Evolutionary conservation across 2,113 vertebrate genomes (phyloP).

Genomic region (Neolamprologus toae): DNA sequence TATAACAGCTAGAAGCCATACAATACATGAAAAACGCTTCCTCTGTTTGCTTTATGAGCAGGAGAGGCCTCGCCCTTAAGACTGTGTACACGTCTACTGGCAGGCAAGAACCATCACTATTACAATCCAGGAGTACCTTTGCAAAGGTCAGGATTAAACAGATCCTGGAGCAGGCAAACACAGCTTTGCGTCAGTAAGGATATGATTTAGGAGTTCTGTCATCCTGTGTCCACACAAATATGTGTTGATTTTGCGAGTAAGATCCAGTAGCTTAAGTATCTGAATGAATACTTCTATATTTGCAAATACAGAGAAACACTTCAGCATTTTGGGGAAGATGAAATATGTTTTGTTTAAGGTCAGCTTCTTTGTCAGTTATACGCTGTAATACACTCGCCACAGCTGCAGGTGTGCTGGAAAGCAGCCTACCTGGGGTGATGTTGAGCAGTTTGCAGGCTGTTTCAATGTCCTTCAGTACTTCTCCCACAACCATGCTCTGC

Average conservation of each 20-base stretch:
- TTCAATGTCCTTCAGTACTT: slow-evolving; percentile 96
- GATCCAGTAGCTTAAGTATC: neutral
- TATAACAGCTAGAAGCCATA: slow-evolving; percentile 34
- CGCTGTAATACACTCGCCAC: neutral
- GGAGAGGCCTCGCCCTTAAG: slow-evolving; percentile 53
- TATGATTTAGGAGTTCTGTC: slow-evolving; percentile 35
- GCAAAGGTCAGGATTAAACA: slow-evolving; percentile 70
- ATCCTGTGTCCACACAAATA: neutral
- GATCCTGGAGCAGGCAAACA: slow-evolving; percentile 68
- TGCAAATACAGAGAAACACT: neutral
- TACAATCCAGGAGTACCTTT: slow-evolving; percentile 20
- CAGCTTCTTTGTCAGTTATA: neutral
- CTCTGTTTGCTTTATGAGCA: slow-evolving; percentile 46
- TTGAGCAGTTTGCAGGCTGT: slow-evolving; percentile 95
- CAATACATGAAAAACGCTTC: slow-evolving; percentile 4
- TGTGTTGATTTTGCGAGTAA: slow-evolving; percentile 34
- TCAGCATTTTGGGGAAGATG: neutral
- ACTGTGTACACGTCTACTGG: slow-evolving; percentile 55
- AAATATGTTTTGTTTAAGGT: neutral
- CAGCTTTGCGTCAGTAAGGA: slow-evolving; percentile 16
- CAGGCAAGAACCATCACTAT: slow-evolving; percentile 38
- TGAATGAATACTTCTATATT: neutral
- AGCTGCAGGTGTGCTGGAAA: neutral
- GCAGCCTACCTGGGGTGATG: slow-evolving; percentile 82
- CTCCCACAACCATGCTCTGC: slow-evolving; percentile 94